phyloP scores from a whole-genome alignment of 2,888 invertebrate genomes.

The Cacoxenus indagator region DNA sequence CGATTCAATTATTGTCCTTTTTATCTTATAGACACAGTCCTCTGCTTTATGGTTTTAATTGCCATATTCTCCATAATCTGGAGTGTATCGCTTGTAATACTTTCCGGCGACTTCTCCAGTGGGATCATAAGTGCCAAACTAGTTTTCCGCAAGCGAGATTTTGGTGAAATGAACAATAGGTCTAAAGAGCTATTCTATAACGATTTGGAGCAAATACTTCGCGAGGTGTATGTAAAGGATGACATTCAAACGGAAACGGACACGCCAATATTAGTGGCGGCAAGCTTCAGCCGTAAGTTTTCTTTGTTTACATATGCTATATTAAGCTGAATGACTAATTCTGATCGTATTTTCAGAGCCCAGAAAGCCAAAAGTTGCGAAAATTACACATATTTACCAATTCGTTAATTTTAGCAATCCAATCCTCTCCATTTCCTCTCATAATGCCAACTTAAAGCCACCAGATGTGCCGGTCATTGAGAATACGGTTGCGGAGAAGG shows the following conservation, averaged over 20 bases:
- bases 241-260: not conserved
- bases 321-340: not conserved
- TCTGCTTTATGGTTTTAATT: slow-evolving; percentile 64
- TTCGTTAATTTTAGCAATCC: not conserved
- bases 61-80: slow-evolving; percentile 64
- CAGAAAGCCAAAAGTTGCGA: slow-evolving; percentile 46
- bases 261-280: not conserved
- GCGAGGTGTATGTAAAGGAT: slow-evolving; percentile 37
- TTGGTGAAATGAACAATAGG: slow-evolving; percentile 49
- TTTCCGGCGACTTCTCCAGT: slow-evolving; percentile 60
- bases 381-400: slow-evolving; percentile 57
- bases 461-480: not conserved
- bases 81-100: slow-evolving; percentile 58
- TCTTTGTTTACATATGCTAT: not conserved
- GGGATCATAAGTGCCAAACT: slow-evolving; percentile 65
- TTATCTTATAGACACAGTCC: slow-evolving; percentile 51
- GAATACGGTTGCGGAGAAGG: not conserved
- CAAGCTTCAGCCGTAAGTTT: slow-evolving; percentile 5
- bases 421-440: not conserved
- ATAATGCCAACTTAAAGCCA: not conserved
- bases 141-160: slow-evolving; percentile 54
- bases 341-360: slow-evolving; percentile 35
- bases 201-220: slow-evolving; percentile 50
- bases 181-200: slow-evolving; percentile 48
- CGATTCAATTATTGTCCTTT: too few species aligned